Conservation (phyloP, 2,888 invertebrate species). For the Cosmia trapezina region DNA sequence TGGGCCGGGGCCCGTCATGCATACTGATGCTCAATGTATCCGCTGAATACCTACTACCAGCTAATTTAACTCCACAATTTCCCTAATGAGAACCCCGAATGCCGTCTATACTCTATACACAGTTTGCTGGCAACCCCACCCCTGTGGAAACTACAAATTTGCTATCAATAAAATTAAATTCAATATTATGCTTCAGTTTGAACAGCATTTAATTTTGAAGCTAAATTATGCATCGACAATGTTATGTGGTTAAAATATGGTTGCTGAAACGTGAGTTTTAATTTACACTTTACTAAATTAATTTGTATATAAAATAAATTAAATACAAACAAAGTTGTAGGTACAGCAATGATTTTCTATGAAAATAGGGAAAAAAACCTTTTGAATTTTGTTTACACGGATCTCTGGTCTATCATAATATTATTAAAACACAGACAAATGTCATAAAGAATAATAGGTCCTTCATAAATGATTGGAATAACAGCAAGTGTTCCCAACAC, state of each 20-base stretch:
- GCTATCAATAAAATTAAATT: constrained; percentile 51
- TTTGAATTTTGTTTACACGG: neutral
- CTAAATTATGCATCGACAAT: constrained; percentile 35
- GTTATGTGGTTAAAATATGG: neutral
- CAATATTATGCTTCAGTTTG: constrained; percentile 47
- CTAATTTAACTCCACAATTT: constrained; percentile 72
- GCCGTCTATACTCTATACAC: constrained; percentile 54
- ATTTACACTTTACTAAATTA: constrained; percentile 16
- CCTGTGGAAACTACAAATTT: constrained; percentile 37
- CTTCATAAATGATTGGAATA: constrained; percentile 60
- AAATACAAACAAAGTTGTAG: constrained; percentile 1
- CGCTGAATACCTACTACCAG: constrained; percentile 57
- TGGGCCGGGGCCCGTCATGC: constrained; percentile 62
- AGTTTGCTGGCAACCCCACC: constrained; percentile 25
- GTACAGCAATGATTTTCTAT: neutral
- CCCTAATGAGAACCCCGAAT: constrained; percentile 68
- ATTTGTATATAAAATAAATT: constrained; percentile 1
- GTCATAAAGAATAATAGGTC: constrained; percentile 60
- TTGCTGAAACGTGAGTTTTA: constrained; percentile 3
- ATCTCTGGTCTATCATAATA: neutral
- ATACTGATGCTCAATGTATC: constrained; percentile 70
- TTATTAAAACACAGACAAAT: constrained; percentile 8
- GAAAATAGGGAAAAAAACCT: neutral
- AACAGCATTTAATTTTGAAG: constrained; percentile 36
- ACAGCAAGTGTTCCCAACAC: constrained; percentile 57